These are phyloP conservation scores for Conger conger DNA, from an alignment of 2,113 vertebrate genomes.

Conservation along the genomic window DNA sequence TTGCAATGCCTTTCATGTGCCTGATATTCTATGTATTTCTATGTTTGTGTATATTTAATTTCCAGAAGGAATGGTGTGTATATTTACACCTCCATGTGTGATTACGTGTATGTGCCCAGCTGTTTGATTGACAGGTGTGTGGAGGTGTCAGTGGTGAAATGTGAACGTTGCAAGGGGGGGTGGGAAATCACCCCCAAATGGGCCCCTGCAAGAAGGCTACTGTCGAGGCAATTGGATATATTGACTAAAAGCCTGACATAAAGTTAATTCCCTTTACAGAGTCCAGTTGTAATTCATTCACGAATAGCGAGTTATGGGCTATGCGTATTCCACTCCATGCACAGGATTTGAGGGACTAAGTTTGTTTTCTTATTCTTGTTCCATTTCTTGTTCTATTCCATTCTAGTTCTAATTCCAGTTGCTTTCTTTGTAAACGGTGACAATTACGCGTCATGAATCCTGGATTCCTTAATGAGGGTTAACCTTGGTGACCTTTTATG, in stretches of 20 bases:
- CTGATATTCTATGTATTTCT: too few relatives aligned
- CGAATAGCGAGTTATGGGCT: background rate
- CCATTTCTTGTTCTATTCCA: too few relatives aligned
- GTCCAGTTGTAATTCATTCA: background rate
- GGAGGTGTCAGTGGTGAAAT: slow-evolving; percentile 3
- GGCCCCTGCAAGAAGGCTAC: background rate
- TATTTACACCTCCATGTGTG: background rate
- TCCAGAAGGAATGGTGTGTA: slow-evolving; percentile 27
- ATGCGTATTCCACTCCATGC: background rate
- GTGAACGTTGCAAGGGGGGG: background rate
- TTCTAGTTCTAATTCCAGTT: too few relatives aligned
- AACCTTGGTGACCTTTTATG: background rate
- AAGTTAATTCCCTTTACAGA: background rate
- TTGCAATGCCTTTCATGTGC: too few relatives aligned
- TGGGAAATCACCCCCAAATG: background rate
- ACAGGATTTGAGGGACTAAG: background rate
- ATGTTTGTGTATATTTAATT: too few relatives aligned
- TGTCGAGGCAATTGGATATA: background rate
- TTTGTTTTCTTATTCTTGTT: background rate
- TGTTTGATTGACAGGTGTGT: slow-evolving; percentile 18
- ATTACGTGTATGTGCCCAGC: background rate
- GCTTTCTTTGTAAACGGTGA: background rate
- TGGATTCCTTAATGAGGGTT: background rate
- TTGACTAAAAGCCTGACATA: too few relatives aligned
- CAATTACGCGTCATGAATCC: background rate